Evolutionary conservation across 2,797 vertebrate genomes (phyloP).

Genomic region (Macrochelys suwanniensis): DNA sequence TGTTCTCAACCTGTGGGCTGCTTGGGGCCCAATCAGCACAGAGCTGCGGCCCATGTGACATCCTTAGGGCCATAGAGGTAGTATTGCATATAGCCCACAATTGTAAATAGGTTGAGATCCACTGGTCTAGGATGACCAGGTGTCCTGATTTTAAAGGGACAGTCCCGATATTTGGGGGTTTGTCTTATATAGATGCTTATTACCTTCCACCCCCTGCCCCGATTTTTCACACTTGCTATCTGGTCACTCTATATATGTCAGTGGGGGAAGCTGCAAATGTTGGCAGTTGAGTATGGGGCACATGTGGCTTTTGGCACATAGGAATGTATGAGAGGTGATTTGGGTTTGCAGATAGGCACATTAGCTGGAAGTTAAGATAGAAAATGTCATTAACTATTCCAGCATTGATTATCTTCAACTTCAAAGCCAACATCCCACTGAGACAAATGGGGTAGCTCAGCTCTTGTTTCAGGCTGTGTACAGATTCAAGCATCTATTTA

Average conservation of each 20-base stretch:
- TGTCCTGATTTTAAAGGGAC: not conserved
- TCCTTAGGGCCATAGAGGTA: no score
- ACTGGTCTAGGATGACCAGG: not conserved
- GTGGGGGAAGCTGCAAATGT: not conserved
- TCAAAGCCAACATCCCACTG: not conserved
- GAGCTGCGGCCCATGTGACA: no score
- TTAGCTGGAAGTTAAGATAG: not conserved
- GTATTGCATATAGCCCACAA: no score
- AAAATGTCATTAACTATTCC: no score
- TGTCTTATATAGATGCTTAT: no score
- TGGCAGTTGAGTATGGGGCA: rapidly evolving
- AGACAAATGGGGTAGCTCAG: not conserved
- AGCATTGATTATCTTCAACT: no score
- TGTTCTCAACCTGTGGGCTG: no score
- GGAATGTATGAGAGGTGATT: not conserved
- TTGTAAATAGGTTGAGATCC: no score
- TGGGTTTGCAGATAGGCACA: rapidly evolving
- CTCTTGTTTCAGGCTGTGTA: not conserved
- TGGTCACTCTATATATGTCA: not conserved
- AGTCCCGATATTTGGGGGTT: no score
- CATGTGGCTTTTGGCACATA: rapidly evolving
- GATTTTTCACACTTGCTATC: no score
- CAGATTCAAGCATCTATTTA: not conserved
- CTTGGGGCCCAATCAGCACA: no score
- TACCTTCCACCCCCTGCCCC: no score